These are phyloP conservation scores for Melanotaenia parkinsoni DNA, from an alignment of 2,797 vertebrate species.

Conservation along the genomic window DNA sequence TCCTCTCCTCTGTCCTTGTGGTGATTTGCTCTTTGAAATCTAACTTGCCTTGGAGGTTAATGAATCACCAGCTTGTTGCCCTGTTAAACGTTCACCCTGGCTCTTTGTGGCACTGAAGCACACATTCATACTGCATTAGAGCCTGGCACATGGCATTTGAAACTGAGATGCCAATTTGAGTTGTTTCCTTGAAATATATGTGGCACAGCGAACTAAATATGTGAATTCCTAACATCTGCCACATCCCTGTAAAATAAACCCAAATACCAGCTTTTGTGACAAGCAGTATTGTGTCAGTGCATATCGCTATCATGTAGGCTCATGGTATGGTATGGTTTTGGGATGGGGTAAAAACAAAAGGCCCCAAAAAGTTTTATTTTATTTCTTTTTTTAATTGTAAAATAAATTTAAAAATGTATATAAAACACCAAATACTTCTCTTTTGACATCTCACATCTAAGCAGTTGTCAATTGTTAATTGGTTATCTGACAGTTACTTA, in stretches of 20 bases:
- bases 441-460: too few species aligned
- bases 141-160: constrained; percentile 1
- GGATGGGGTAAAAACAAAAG: too few species aligned
- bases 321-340: too few species aligned
- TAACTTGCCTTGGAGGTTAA: constrained; percentile 59
- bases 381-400: too few species aligned
- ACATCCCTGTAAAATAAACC: constrained; percentile 49
- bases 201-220: constrained; percentile 10
- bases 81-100: constrained; percentile 57
- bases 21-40: constrained; percentile 72
- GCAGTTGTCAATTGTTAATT: too few species aligned
- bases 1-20: constrained; percentile 57
- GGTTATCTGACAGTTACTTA: too few species aligned
- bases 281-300: too few species aligned
- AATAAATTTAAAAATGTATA: too few species aligned
- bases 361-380: too few species aligned
- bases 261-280: constrained; percentile 4
- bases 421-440: too few species aligned
- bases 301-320: too few species aligned
- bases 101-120: constrained; percentile 52
- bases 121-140: constrained; percentile 1
- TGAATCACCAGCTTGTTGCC: constrained; percentile 60
- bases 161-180: constrained; percentile 15
- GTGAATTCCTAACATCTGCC: constrained; percentile 63
- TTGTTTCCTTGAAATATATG: constrained; percentile 33